Evolutionary conservation across 2,888 invertebrate genomes (phyloP), one percentile per base, ranked within the genome.

Genomic region (Ophraella communa): DNA sequence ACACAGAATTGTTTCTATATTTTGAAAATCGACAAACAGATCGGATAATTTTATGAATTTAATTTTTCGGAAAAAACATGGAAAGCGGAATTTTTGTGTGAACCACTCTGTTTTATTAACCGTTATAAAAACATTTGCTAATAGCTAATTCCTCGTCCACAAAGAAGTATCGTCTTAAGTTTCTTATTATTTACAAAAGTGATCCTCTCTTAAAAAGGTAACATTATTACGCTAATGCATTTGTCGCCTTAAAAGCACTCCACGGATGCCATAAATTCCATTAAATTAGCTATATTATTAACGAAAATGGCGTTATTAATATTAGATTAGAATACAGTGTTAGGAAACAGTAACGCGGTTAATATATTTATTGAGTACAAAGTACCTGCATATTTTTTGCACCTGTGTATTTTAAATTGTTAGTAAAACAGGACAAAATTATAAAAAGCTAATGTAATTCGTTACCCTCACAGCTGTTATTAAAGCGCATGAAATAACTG

Each of bases 171-270:
- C 39, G 39, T 39, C 39, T 39, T 39, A 39, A 39, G 35, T 39
- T 39, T 14, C 35, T 14, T 14, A 5, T 5, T 39, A 5, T 39
- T 39, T 14, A 5, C 35, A 39, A 39, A 17, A 14, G 4, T 5
- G 35, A 39, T 14, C 39, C 14, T 5, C 14, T 5, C 17, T n/a
- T n/a, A n/a, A n/a, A 1, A 17, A 39, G 39, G 8, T 39, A 39
- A 39, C 14, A 17, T 39, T 39, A 39, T 39, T 39, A 39, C 17
- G 39, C 8, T 45, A 45, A 45, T 45, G 45, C 20, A 21, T 68
- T 63, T 68, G 61, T 62, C 68, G 51, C 62, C 65, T 68, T 64
- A 68, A 68, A 68, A 65, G 67, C 70, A 72, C 70, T 72, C 65
- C 64, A 57, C 65, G 55, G 64, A 65, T 57, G 57, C 57, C 56